Conservation (phyloP, 2,888 invertebrate genomes). For the Odontomyia ornata region DNA sequence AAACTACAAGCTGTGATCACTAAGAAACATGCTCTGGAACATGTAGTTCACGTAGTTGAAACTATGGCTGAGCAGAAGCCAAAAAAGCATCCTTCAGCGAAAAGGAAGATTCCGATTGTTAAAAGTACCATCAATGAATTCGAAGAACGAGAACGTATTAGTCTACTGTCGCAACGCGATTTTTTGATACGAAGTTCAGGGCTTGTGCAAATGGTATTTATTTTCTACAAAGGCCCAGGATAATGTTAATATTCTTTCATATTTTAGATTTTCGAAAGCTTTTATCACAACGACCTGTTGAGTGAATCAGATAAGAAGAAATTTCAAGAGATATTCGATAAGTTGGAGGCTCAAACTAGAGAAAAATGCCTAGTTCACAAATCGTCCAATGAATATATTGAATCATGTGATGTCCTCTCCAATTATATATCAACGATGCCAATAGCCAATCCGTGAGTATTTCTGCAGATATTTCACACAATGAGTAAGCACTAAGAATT, state of each 20-base stretch:
- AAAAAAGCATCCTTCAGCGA: conserved; percentile 68
- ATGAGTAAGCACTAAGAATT: neutral
- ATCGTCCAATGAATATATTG: neutral
- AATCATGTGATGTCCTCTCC: neutral
- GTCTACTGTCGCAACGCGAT: conserved; percentile 73
- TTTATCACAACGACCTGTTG: conserved; percentile 57
- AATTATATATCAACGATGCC: conserved; percentile 28
- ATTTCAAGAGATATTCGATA: conserved; percentile 53
- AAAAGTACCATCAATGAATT: conserved; percentile 64
- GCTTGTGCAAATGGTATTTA: conserved; percentile 71
- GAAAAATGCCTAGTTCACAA: neutral
- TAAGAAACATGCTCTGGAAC: neutral
- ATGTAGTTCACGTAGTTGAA: conserved; percentile 49
- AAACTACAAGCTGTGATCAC: conserved; percentile 57
- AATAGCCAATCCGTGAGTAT: conserved; percentile 25
- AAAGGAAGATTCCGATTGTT: conserved; percentile 63
- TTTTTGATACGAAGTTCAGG: conserved; percentile 76
- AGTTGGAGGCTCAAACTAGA: conserved; percentile 28
- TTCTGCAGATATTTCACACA: neutral
- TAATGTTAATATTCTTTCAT: conserved; percentile 46
- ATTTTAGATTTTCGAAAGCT: conserved; percentile 57
- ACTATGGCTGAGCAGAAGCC: conserved; percentile 55
- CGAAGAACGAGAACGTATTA: conserved; percentile 77
- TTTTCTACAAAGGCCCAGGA: too few species aligned
- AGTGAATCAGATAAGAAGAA: conserved; percentile 59